phyloP scores from a whole-genome alignment of 1,140 invertebrate species.

The Dryas iulia region DNA sequence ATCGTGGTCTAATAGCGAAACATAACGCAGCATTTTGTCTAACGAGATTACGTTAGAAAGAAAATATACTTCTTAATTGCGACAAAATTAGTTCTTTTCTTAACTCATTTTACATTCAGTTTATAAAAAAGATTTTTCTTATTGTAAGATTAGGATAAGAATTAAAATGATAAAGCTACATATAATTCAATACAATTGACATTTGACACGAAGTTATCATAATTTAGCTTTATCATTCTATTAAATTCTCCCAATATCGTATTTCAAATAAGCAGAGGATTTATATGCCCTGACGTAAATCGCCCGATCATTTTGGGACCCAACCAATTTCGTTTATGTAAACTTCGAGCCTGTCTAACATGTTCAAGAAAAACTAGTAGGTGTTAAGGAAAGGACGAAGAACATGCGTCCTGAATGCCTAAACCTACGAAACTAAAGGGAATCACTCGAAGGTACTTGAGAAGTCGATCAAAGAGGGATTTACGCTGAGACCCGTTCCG shows the following conservation, averaged over 20 bases:
- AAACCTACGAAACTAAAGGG: constrained; percentile 54
- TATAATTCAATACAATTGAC: background rate
- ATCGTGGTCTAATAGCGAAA: background rate
- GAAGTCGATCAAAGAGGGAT: constrained; percentile 74
- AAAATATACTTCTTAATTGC: background rate
- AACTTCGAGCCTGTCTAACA: constrained; percentile 34
- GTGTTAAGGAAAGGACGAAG: constrained; percentile 41
- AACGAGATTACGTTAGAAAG: background rate
- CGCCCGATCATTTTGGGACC: constrained; percentile 32
- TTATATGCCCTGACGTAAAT: constrained; percentile 31
- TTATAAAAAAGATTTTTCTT: background rate
- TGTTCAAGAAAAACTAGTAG: constrained; percentile 37
- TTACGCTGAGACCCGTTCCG: constrained; percentile 55
- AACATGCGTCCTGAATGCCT: constrained; percentile 47
- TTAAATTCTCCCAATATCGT: constrained; percentile 15
- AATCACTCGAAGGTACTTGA: constrained; percentile 54
- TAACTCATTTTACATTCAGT: background rate
- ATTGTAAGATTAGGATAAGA: background rate
- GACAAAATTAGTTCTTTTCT: background rate
- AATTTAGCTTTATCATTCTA: background rate
- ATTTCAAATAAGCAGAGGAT: constrained; percentile 29
- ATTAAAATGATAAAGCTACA: background rate
- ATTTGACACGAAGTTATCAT: background rate
- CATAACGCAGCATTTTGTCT: background rate
- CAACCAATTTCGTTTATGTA: constrained; percentile 38